These are phyloP conservation scores for Anguilla pacifica DNA, from an alignment of 2,797 vertebrate species.

Conservation along the genomic window DNA sequence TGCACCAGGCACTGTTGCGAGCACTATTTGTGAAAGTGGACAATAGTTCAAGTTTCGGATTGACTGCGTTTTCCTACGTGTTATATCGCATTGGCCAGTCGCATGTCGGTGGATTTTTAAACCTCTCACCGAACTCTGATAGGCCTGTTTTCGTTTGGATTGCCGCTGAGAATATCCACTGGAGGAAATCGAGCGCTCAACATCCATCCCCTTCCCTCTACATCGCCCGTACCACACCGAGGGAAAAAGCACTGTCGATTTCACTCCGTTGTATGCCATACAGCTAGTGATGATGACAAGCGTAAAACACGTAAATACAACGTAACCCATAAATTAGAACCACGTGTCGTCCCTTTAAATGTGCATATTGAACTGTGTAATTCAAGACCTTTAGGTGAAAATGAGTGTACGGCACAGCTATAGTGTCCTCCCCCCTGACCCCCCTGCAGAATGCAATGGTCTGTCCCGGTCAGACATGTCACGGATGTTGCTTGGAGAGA, in stretches of 20 bases:
- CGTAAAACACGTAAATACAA: background rate
- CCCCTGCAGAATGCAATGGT: slow-evolving; percentile 69
- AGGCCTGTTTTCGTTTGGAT: slow-evolving; percentile 42
- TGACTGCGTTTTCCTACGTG: background rate
- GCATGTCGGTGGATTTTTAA: slow-evolving; percentile 33
- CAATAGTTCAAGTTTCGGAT: background rate
- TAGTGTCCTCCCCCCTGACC: slow-evolving; percentile 39
- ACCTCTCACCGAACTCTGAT: slow-evolving; percentile 43
- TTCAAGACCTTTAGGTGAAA: slow-evolving; percentile 9
- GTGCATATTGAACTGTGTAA: slow-evolving; percentile 25
- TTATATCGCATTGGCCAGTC: slow-evolving; percentile 10
- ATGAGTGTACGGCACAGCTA: slow-evolving; percentile 39
- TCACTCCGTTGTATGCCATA: background rate
- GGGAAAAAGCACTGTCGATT: background rate
- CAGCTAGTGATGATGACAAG: background rate
- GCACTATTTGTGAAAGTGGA: background rate
- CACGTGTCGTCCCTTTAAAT: background rate
- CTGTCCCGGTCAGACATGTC: slow-evolving; percentile 76
- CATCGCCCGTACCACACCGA: slow-evolving; percentile 7
- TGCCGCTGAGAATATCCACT: slow-evolving; percentile 14
- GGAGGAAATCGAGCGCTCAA: slow-evolving; percentile 22
- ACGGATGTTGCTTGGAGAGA: slow-evolving; percentile 66
- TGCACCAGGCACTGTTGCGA: background rate
- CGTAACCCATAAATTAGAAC: background rate
- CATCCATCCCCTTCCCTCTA: slow-evolving; percentile 21